A percentile compares a stretch with the other conserved stretches of the same genome.
phyloP scores from a whole-genome alignment of 2,888 invertebrate species.

The Epirrita christyi region DNA sequence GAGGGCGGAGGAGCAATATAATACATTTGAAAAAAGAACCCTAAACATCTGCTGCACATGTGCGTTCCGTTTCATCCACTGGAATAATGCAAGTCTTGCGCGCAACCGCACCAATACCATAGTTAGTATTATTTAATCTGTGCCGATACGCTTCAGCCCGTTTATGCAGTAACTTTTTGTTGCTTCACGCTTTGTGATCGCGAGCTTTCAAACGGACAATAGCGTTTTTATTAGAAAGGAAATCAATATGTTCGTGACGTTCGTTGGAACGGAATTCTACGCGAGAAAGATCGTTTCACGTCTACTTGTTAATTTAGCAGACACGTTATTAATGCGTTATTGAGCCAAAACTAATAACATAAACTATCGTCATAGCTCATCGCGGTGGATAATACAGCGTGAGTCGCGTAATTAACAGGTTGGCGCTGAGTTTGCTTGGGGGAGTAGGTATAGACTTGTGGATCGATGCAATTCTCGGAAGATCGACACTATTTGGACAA shows the following conservation, averaged over 20 bases:
- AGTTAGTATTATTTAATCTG: too few species aligned
- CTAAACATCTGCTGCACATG: constrained; percentile 82
- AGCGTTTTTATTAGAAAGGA: constrained; percentile 69
- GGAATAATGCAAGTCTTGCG: constrained; percentile 78
- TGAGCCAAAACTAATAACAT: constrained; percentile 41
- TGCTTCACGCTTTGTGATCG: constrained; percentile 76
- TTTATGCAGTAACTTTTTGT: constrained; percentile 77
- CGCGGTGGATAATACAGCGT: constrained; percentile 44
- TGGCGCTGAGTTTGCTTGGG: constrained; percentile 47
- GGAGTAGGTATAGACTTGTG: constrained; percentile 30
- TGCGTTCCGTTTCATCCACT: constrained; percentile 72
- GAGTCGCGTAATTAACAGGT: constrained; percentile 60
- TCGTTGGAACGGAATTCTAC: constrained; percentile 46
- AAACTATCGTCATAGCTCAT: constrained; percentile 36
- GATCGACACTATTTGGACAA: constrained; percentile 65
- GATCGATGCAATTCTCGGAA: constrained; percentile 73
- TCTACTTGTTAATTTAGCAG: constrained; percentile 39
- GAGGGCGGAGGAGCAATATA: constrained; percentile 55
- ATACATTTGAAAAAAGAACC: constrained; percentile 79
- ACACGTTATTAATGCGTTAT: constrained; percentile 39
- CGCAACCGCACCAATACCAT: constrained; percentile 57
- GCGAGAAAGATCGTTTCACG: constrained; percentile 37
- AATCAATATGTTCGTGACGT: constrained; percentile 71
- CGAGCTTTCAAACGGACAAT: constrained; percentile 76
- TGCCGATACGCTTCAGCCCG: constrained; percentile 60